A percentile compares a stretch with the other conserved stretches of the same genome.
Evolutionary conservation across 2,797 vertebrate species (phyloP).

Genomic region (Columba guinea): DNA sequence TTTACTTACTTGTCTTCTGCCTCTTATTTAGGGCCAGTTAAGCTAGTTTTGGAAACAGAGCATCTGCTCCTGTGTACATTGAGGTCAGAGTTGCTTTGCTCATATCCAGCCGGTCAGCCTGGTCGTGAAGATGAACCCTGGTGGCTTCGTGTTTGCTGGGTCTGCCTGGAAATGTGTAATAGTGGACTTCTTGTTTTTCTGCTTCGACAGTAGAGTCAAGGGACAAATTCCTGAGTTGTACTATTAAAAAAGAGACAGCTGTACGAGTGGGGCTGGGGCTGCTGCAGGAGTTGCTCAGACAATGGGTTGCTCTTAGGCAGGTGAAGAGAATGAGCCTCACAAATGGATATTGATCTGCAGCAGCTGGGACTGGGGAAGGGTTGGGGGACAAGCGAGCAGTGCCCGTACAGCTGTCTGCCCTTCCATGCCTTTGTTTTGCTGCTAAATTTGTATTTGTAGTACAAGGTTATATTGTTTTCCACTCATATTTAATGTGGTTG

Average conservation of each 20-base stretch:
- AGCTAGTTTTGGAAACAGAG: not conserved
- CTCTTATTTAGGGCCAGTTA: slow-evolving; percentile 5
- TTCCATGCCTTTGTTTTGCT: not conserved
- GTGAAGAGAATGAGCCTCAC: not conserved
- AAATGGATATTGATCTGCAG: slow-evolving; percentile 52
- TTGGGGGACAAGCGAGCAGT: not conserved
- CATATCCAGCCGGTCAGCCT: not conserved
- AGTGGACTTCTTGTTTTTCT: slow-evolving; percentile 41
- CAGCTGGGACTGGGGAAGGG: slow-evolving; percentile 12
- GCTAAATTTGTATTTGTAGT: not conserved
- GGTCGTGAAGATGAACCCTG: not conserved
- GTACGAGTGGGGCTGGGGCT: slow-evolving; percentile 9
- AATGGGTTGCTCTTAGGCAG: slow-evolving; percentile 49
- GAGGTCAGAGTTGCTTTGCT: not conserved
- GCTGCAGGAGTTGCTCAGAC: not conserved
- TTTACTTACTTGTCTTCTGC: slow-evolving; percentile 24
- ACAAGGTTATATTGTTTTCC: not conserved
- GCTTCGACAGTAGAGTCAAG: slow-evolving; percentile 5
- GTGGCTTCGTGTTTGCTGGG: not conserved
- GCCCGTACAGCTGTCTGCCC: not conserved
- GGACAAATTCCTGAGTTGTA: slow-evolving; percentile 22
- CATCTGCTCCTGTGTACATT: not conserved
- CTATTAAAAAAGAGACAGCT: not conserved
- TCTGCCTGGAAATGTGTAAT: slow-evolving; percentile 12
- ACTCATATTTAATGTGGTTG: not conserved